These are phyloP conservation scores for Eospalax fontanierii DNA, from an alignment of 2,797 vertebrate species.

Conservation along the genomic window DNA sequence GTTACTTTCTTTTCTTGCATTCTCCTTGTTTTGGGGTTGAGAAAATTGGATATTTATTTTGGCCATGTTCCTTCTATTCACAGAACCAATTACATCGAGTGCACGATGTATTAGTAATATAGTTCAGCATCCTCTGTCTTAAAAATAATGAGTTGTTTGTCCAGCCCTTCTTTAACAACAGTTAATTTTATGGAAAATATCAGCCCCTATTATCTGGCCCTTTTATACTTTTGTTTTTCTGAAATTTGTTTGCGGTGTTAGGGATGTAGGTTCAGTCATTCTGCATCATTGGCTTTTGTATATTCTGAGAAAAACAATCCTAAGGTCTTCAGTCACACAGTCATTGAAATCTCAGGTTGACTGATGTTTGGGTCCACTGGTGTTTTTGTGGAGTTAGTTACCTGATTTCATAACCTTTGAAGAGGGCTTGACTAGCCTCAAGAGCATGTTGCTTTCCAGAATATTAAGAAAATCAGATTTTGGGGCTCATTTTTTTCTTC, in stretches of 20 bases:
- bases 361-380: conserved; percentile 18
- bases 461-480: conserved; percentile 2
- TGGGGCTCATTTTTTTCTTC: background rate
- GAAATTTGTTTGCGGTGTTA: conserved; percentile 40
- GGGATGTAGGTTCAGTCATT: background rate
- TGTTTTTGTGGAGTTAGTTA: conserved; percentile 18
- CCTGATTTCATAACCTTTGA: background rate
- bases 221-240: conserved; percentile 64
- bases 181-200: conserved; percentile 47
- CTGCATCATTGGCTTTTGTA: conserved; percentile 41
- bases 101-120: conserved; percentile 48
- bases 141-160: conserved; percentile 64
- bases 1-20: conserved; percentile 66
- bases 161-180: conserved; percentile 71
- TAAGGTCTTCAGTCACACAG: conserved; percentile 23
- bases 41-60: conserved; percentile 79
- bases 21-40: conserved; percentile 72
- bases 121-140: conserved; percentile 21
- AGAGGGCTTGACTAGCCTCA: background rate
- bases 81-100: conserved; percentile 72
- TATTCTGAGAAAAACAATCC: conserved; percentile 55
- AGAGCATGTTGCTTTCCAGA: conserved; percentile 49
- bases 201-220: background rate
- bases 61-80: conserved; percentile 40
- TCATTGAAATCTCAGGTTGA: conserved; percentile 32